These are phyloP conservation scores for Periophthalmodon schlosseri DNA, from an alignment of 2,113 vertebrate species.

Conservation along the genomic window DNA sequence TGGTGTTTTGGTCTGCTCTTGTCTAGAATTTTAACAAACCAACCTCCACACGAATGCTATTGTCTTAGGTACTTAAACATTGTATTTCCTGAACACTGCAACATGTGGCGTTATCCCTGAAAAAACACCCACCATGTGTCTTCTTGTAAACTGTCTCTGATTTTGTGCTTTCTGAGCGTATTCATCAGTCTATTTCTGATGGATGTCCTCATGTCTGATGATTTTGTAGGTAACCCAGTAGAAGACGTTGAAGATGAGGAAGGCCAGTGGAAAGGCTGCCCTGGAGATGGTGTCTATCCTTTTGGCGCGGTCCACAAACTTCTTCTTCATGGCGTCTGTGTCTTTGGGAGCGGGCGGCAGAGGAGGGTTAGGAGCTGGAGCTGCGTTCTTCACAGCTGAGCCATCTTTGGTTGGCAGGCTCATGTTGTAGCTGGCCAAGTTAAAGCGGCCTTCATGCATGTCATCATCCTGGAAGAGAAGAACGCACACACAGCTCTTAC, in stretches of 20 bases:
- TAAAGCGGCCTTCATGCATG: slow-evolving; percentile 90
- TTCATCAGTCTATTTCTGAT: slow-evolving; percentile 82
- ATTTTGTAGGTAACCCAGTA: slow-evolving; percentile 99
- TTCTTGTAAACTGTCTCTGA: slow-evolving; percentile 35
- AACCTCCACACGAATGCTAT: slow-evolving; percentile 38
- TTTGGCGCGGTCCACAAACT: slow-evolving; percentile 98
- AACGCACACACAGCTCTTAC: slow-evolving; percentile 13
- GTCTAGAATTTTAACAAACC: slow-evolving; percentile 47
- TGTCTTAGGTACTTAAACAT: slow-evolving; percentile 32
- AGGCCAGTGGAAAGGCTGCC: slow-evolving; percentile 94
- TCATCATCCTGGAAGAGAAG: slow-evolving; percentile 85
- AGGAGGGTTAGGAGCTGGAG: slow-evolving; percentile 76
- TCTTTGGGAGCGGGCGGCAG: slow-evolving; percentile 83
- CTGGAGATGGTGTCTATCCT: slow-evolving; percentile 97
- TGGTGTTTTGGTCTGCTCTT: slow-evolving; percentile 82
- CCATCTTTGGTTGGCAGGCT: slow-evolving; percentile 91
- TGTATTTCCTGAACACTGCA: slow-evolving; percentile 41
- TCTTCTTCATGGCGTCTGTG: slow-evolving; percentile 90
- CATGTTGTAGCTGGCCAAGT: slow-evolving; percentile 92
- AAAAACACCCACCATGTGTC: slow-evolving; percentile 46
- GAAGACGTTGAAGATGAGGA: slow-evolving; percentile 99
- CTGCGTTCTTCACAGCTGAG: slow-evolving; percentile 82
- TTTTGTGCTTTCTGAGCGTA: slow-evolving; percentile 25
- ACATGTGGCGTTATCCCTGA: slow-evolving; percentile 67
- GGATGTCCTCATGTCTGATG: slow-evolving; percentile 92